Evolutionary conservation across 2,113 vertebrate species (phyloP), one percentile per base, ranked within the genome.

Genomic region (Saimiri boliviensis): DNA sequence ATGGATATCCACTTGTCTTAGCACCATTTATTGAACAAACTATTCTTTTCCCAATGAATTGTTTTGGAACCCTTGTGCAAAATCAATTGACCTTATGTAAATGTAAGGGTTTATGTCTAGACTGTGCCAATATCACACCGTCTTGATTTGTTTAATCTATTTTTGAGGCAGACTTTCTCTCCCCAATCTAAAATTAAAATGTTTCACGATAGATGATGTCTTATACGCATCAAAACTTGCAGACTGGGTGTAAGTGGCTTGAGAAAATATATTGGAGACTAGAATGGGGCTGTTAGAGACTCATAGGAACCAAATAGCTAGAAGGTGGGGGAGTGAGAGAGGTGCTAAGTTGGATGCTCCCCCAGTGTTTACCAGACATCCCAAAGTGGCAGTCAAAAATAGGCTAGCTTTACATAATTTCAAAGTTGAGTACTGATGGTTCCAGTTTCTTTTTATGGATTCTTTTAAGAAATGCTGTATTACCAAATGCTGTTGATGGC

Each of bases 361-460:
- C 11, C 2, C 10, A 21, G 56, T 82, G 54, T 82, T 96, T 82
- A 92, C 54, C 54, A 94, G 68, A 13, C 32, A 47, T 86, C 56
- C 35, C 19, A 60, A 93, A 93, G 76, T 16, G 70, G 12, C 54
- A 73, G 27, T 95, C 3, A 96, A 86, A 96, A 95, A 63, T 73
- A 91, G 85, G n/a, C 70, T 63, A 71, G 52, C 23, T 91, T 95
- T 88, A 93, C 68, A 40, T 86, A 91, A 88, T 88, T 97, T 88
- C 66, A 86, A 47, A 95, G 27, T 56, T 35, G 40, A 93, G 19
- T 88, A 70, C 47, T 83, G 42, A 88, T 84, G 56, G 54, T 90
- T 81, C 54, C 27, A 56, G 54, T 84, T 96, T 84, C n/a, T 92
- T 94, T 74, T 92, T 80, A 35, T 68, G 80, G 37, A 73, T 52